phyloP scores from a whole-genome alignment of 2,888 invertebrate genomes.

The Oxyscelio sp. region DNA sequence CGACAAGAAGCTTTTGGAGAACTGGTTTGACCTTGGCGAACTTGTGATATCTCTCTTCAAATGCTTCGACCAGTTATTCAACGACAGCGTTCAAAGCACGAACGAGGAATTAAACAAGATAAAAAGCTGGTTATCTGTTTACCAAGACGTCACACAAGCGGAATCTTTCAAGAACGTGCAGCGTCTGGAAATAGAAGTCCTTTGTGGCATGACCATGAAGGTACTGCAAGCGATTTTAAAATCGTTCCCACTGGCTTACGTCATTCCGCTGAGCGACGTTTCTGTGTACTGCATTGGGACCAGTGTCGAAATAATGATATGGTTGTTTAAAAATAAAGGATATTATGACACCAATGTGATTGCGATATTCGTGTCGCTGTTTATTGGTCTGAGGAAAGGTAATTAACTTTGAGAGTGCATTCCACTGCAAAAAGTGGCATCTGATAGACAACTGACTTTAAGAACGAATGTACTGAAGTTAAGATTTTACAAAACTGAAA shows the following conservation, averaged over 20 bases:
- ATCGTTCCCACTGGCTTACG: slow-evolving; percentile 18
- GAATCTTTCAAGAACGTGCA: slow-evolving; percentile 66
- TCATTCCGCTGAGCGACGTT: slow-evolving; percentile 23
- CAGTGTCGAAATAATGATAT: slow-evolving; percentile 80
- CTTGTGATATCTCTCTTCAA: slow-evolving; percentile 80
- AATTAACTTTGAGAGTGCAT: background rate
- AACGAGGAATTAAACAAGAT: slow-evolving; percentile 74
- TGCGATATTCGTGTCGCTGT: slow-evolving; percentile 21
- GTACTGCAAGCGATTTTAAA: slow-evolving; percentile 42
- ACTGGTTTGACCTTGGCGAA: slow-evolving; percentile 77
- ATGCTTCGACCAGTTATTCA: slow-evolving; percentile 79
- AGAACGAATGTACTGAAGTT: too few species aligned
- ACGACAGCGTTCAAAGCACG: slow-evolving; percentile 62
- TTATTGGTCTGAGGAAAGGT: slow-evolving; percentile 47
- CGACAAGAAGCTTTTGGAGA: slow-evolving; percentile 74
- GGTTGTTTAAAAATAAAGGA: slow-evolving; percentile 77
- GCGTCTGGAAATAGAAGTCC: slow-evolving; percentile 16
- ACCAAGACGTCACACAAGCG: slow-evolving; percentile 76
- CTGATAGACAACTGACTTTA: too few species aligned
- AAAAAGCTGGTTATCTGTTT: slow-evolving; percentile 81
- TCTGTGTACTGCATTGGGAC: slow-evolving; percentile 81
- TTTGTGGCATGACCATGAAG: slow-evolving; percentile 27
- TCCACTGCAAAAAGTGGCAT: too few species aligned
- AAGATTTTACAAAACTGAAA: too few species aligned
- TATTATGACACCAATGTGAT: slow-evolving; percentile 47